Evolutionary conservation across 2,113 vertebrate species (phyloP), one percentile per base, ranked within the genome.

Genomic region (Eudyptes chrysolophus): DNA sequence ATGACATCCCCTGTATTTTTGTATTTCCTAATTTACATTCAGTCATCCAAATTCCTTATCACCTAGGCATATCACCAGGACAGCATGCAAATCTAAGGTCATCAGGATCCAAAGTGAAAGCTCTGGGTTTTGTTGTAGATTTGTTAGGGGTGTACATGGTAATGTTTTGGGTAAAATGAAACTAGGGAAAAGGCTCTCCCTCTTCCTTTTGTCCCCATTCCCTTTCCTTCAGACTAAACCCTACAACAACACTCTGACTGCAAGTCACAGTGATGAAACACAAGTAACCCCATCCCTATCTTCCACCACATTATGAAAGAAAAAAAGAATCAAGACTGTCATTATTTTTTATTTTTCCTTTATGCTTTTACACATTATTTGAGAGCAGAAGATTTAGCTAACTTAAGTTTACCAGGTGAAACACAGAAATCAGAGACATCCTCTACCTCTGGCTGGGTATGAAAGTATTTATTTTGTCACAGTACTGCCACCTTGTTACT

Each of bases 1-100:
- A 74, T 65, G 0, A 24, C 6, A 69, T 6, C 3, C 1, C 9
- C 11, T 6, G 0, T 51, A 52, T 48, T 61, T 54, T 54, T 24
- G 1, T 26, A 48, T 87, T 84, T 92, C 46, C 26, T 51, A 29
- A 58, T 49, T 66, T 29, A 66, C 11, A 68, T 66, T 89, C 11
- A 72, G 4, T 62, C 7, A 66, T 36, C 9, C 30, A 78, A 77
- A 69, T 92, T 70, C 34, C 30, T 81, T 65, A 32, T 16, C 34
- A 49, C 16, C 16, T 51, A 6, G 3, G 19, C 7, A 3, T 36
- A 78, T 30, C 16, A 77, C 11, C 7, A 49, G 40, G 21, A 44
- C 2, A 74, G 8, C 48, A 58, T 3, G 22, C 14, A 90, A 79
- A 82, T 51, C 30, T 68, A n/a, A 82, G 21, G 7, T 49, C 34